phyloP scores from a whole-genome alignment of 2,888 invertebrate genomes.

The Thumatha senex region DNA sequence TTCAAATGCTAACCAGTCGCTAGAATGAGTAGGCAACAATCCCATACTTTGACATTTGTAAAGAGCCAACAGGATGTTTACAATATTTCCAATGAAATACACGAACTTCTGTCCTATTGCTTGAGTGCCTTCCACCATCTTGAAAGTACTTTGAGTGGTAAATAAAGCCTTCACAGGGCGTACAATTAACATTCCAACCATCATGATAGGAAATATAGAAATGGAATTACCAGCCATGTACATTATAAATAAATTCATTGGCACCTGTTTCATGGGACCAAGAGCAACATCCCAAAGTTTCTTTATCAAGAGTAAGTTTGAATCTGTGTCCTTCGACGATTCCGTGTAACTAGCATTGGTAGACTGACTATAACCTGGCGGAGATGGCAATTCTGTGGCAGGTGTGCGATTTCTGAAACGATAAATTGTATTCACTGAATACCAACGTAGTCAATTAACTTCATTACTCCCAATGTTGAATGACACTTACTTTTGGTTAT shows the following conservation, averaged over 20 bases:
- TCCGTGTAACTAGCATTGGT: constrained; percentile 89
- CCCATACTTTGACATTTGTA: constrained; percentile 99
- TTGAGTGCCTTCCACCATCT: constrained; percentile 96
- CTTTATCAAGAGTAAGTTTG: constrained; percentile 93
- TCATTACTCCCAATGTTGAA: neutral
- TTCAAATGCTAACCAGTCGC: constrained; percentile 99
- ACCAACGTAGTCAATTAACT: neutral
- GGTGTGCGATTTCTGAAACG: constrained; percentile 49
- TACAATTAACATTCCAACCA: constrained; percentile 99
- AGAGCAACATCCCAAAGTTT: constrained; percentile 98
- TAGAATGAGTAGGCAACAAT: constrained; percentile 96
- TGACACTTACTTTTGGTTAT: constrained; percentile 79
- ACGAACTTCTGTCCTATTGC: constrained; percentile 96
- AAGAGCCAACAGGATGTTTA: constrained; percentile 94
- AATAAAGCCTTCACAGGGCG: constrained; percentile 98
- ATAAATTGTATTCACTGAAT: neutral
- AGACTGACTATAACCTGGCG: constrained; percentile 93
- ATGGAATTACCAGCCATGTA: constrained; percentile 99
- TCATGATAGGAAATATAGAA: constrained; percentile 99
- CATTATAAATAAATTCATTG: constrained; percentile 99
- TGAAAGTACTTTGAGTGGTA: constrained; percentile 94
- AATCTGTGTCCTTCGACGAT: constrained; percentile 91
- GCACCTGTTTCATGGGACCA: constrained; percentile 97
- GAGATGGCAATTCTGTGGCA: constrained; percentile 86
- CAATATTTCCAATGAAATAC: constrained; percentile 96